These are phyloP conservation scores for Jordanella pulchra DNA, from an alignment of 2,797 vertebrate species.

Conservation along the genomic window DNA sequence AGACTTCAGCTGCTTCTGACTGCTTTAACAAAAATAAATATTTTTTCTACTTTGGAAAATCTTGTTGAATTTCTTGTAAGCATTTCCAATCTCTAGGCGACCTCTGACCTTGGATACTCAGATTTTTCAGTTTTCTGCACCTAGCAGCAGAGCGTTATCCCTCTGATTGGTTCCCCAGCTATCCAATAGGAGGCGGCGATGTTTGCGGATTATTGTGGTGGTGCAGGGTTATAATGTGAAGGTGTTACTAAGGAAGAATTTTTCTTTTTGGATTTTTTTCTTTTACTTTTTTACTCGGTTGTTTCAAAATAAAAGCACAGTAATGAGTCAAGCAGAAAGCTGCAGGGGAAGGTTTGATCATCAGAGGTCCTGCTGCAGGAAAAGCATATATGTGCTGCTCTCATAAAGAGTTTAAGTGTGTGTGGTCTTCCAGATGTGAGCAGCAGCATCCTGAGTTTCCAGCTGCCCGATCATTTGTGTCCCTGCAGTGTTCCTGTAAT, in stretches of 20 bases:
- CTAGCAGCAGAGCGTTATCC: slow-evolving; percentile 23
- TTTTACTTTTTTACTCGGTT: not conserved
- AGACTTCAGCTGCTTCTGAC: not conserved
- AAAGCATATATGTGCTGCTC: not conserved
- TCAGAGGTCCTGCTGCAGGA: not conserved
- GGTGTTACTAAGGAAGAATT: slow-evolving; percentile 4
- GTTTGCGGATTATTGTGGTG: not conserved
- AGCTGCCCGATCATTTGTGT: slow-evolving; percentile 15
- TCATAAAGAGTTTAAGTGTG: slow-evolving; percentile 12
- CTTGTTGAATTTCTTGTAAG: not conserved
- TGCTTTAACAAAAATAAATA: not conserved
- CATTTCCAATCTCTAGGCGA: not conserved
- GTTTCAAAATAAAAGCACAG: slow-evolving; percentile 7
- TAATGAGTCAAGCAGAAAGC: not conserved
- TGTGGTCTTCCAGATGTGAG: slow-evolving; percentile 32
- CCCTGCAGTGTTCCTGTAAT: slow-evolving; percentile 6
- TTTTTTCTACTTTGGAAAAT: not conserved
- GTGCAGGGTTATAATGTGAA: slow-evolving; percentile 14
- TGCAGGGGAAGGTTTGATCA: not conserved
- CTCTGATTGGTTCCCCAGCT: not conserved
- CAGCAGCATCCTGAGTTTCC: slow-evolving; percentile 9
- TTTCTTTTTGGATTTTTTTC: not conserved
- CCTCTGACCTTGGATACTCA: slow-evolving; percentile 30
- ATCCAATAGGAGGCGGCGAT: slow-evolving; percentile 29
- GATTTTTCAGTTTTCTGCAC: not conserved